Base-by-base conservation (phyloP, 1,140 invertebrate genomes). In the Euwallacea similis region DNA sequence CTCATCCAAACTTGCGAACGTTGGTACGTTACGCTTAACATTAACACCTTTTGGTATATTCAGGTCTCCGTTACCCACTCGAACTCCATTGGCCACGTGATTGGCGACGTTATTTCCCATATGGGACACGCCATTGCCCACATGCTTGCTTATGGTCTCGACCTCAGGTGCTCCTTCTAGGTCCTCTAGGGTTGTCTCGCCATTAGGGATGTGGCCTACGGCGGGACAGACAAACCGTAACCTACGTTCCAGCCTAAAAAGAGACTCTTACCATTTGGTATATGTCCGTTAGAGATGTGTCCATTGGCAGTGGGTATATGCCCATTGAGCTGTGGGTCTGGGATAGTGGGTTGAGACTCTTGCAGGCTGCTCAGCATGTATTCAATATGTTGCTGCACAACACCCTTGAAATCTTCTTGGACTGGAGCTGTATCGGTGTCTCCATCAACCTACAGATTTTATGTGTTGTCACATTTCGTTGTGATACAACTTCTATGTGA, bases 371-470 rank as follows among this genome's bases (percentile, higher is more conserved):
- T 82, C 66, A 85, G 83, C 7, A 86, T 79, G 21, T 85, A 85
- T 66, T 86, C 83, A 80, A 89, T 86, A 70, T 90, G 84, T 75
- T 91, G 86, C 53, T 87, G 82, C 15, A 93, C 84, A 0, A 90
- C 86, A n/a, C 85, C 83, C 9, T 87, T 85, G 78, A 93, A 93
- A 74, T 93, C 90, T 9, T 88, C 85, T 76, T 92, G 89, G 0
- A 93, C 91, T n/a, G 86, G 86, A 2, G 84, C 80, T 7, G 88
- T 86, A 74, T 93, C 91, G 0, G 91, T 92, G 76, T 93, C 91
- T 0, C 92, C 92, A 76, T 94, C 91, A 8, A 93, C 88, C 91
- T 92, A 69, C 58, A 72, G 3, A 13, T 33, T 4, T 1, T 4
- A 33, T 33, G 1, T 33, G 21, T 4, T 33, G 21, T 33, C 21